Evolutionary conservation across 2,888 invertebrate genomes (phyloP).

Genomic region (Cheilosia urbana): DNA sequence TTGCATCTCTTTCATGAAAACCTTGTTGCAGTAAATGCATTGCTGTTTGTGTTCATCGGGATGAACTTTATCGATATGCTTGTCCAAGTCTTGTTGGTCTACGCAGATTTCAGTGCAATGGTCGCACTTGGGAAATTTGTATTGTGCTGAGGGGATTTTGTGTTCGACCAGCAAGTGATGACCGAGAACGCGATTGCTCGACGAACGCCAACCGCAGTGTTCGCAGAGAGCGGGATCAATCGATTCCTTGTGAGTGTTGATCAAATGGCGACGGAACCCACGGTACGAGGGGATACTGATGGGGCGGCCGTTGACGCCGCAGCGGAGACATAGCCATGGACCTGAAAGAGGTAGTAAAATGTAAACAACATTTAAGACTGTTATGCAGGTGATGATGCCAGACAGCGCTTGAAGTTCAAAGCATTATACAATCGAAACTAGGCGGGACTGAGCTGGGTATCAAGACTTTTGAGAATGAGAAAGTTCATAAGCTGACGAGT

Average conservation of each 20-base stretch:
- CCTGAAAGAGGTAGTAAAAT: slow-evolving; percentile 80
- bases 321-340: slow-evolving; percentile 92
- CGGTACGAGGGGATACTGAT: slow-evolving; percentile 91
- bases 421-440: no score
- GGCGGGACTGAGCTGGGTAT: no score
- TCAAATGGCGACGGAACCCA: slow-evolving; percentile 91
- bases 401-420: no score
- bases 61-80: slow-evolving; percentile 87
- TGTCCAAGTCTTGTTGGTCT: slow-evolving; percentile 88
- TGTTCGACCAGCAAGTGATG: slow-evolving; percentile 93
- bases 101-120: slow-evolving; percentile 90
- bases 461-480: no score
- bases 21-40: slow-evolving; percentile 90
- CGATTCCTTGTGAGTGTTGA: slow-evolving; percentile 91
- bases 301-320: slow-evolving; percentile 88
- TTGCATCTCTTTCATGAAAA: slow-evolving; percentile 88
- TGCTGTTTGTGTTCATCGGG: slow-evolving; percentile 84
- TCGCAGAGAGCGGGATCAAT: slow-evolving; percentile 92
- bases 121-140: slow-evolving; percentile 91
- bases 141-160: slow-evolving; percentile 89
- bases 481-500: no score
- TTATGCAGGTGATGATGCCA: no score
- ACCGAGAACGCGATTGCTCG: slow-evolving; percentile 89
- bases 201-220: slow-evolving; percentile 91
- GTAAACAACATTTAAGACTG: neutral